Evolutionary conservation across 2,113 vertebrate species (phyloP).

Genomic region (Spheniscus mendiculus): DNA sequence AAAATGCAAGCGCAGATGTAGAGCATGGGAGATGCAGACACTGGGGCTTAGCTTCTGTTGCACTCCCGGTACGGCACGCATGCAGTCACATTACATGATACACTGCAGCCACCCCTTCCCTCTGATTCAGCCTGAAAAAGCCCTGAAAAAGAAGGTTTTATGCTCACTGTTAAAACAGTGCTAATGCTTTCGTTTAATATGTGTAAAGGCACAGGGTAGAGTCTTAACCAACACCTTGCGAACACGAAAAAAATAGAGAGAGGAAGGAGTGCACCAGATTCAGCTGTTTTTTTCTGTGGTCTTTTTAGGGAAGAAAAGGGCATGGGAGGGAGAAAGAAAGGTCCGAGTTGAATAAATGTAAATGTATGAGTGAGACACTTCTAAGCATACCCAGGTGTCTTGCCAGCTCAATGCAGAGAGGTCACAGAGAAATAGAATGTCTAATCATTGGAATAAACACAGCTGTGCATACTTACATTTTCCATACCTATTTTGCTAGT

Average conservation of each 20-base stretch:
- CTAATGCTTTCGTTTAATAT: background rate
- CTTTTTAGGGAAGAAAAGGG: slow-evolving; percentile 42
- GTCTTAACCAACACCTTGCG: background rate
- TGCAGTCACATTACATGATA: background rate
- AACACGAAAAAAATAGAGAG: background rate
- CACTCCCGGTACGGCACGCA: accelerated
- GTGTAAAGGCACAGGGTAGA: background rate
- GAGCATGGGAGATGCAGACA: background rate
- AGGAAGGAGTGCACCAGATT: background rate
- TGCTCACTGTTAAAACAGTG: background rate
- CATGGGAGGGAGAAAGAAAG: slow-evolving; percentile 27
- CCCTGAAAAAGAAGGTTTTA: background rate
- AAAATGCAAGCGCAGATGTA: background rate
- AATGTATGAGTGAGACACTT: slow-evolving; percentile 61
- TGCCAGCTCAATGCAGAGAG: slow-evolving; percentile 62
- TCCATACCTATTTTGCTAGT: slow-evolving; percentile 61
- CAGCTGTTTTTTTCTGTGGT: background rate
- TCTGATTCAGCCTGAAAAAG: background rate
- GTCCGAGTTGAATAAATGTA: slow-evolving; percentile 51
- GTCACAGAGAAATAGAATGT: slow-evolving; percentile 68
- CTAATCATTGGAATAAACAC: slow-evolving; percentile 75
- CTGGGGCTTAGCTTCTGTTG: background rate
- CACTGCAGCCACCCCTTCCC: background rate
- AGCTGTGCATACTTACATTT: slow-evolving; percentile 70
- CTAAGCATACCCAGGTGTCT: slow-evolving; percentile 71